phyloP scores from a whole-genome alignment of 1,140 invertebrate genomes.

The Battus philenor region DNA sequence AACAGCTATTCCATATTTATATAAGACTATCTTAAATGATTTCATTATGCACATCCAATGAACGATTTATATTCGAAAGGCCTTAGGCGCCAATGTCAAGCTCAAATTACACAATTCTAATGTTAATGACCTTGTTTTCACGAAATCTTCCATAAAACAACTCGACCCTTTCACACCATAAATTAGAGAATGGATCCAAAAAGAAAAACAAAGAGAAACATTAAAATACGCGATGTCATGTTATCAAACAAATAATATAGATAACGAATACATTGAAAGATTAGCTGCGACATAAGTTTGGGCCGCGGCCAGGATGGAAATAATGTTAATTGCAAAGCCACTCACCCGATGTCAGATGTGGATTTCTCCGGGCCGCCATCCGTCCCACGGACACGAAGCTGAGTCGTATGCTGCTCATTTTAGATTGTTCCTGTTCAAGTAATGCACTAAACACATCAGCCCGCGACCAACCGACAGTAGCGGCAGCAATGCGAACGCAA shows the following conservation, averaged over 20 bases:
- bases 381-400: conserved; percentile 64
- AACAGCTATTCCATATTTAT: no score
- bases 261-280: conserved; percentile 23
- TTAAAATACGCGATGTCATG: conserved; percentile 40
- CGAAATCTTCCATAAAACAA: background rate
- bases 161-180: background rate
- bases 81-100: conserved; percentile 26
- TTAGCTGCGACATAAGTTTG: conserved; percentile 45
- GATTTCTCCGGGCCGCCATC: conserved; percentile 63
- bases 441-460: conserved; percentile 53
- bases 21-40: no score
- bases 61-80: conserved; percentile 6
- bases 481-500: conserved; percentile 50
- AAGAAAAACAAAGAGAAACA: conserved; percentile 16
- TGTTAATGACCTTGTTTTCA: conserved; percentile 31
- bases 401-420: conserved; percentile 67
- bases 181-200: background rate
- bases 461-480: conserved; percentile 37
- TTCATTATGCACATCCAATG: no score
- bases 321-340: conserved; percentile 36
- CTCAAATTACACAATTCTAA: conserved; percentile 26
- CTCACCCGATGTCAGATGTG: conserved; percentile 65
- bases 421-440: conserved; percentile 28
- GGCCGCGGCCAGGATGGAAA: conserved; percentile 48
- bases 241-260: conserved; percentile 60